These are phyloP conservation scores for Andrena marginata DNA, from an alignment of 2,888 invertebrate genomes.

Conservation along the genomic window DNA sequence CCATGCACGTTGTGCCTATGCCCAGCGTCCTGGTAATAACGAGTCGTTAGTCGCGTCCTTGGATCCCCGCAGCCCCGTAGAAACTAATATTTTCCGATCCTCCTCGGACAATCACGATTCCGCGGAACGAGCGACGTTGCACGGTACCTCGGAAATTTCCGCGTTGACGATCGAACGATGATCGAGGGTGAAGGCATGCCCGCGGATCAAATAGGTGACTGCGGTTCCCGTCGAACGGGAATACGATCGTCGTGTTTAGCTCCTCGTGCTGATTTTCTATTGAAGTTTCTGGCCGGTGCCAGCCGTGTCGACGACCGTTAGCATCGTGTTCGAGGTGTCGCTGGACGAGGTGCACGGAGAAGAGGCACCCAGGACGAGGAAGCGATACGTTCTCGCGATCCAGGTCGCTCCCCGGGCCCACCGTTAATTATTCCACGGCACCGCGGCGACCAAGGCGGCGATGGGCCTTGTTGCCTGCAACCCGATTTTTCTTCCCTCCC, in stretches of 20 bases:
- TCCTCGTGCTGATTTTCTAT: slow-evolving; percentile 52
- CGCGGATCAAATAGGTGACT: slow-evolving; percentile 7
- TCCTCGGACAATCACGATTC: slow-evolving; percentile 28
- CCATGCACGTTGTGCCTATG: slow-evolving; percentile 11
- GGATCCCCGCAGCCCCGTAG: background rate
- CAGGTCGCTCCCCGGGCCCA: slow-evolving; percentile 75
- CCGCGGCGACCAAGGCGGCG: slow-evolving; percentile 66
- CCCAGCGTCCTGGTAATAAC: slow-evolving; percentile 37
- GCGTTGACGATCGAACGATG: slow-evolving; percentile 25
- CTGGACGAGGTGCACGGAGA: slow-evolving; percentile 42
- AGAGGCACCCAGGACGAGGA: slow-evolving; percentile 68
- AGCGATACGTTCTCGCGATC: slow-evolving; percentile 76
- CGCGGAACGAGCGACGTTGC: slow-evolving; percentile 9
- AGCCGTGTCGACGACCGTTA: slow-evolving; percentile 72
- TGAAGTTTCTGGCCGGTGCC: slow-evolving; percentile 42
- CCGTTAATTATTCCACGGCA: slow-evolving; percentile 82
- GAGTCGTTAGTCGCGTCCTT: slow-evolving; percentile 34
- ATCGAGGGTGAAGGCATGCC: slow-evolving; percentile 6
- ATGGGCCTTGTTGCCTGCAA: slow-evolving; percentile 55
- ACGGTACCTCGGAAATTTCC: slow-evolving; percentile 12
- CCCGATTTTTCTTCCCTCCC: slow-evolving; percentile 69
- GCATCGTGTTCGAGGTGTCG: slow-evolving; percentile 70
- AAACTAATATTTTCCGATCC: slow-evolving; percentile 43
- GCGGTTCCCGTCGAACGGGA: slow-evolving; percentile 23
- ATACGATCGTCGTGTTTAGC: slow-evolving; percentile 37